Evolutionary conservation across 1,140 invertebrate genomes (phyloP), one percentile per base, ranked within the genome.

Genomic region (Aphaenogaster floridana): DNA sequence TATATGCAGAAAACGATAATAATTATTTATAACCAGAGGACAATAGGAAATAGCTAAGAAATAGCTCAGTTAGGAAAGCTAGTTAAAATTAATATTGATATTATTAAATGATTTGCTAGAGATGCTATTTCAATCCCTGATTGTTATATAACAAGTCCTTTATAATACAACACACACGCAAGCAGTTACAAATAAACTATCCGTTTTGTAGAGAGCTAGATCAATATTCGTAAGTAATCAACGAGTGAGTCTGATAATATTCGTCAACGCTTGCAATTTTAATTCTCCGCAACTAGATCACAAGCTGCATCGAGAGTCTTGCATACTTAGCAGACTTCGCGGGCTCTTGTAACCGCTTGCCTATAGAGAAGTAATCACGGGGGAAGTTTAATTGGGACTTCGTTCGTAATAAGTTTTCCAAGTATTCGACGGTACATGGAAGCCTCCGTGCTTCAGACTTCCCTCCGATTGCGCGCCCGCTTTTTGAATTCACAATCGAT

Each of bases 401-500:
- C 54, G 80, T 84, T 63, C 69, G 80, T 76, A 84, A 84, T 84
- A 84, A 84, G 69, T 84, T 84, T 76, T 76, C 69, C 28, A 84
- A 84, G 54, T 84, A 84, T 84, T 84, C 69, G 54, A 50, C 54
- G 69, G 80, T 84, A 84, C 69, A 61, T 76, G 68, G 52, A 39
- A 74, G 54, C 69, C 54, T 28, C n/a, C 42, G 54, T 61, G 69
- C 80, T 48, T 84, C 42, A 76, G 45, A 50, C 69, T 84, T n/a
- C 69, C 80, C 69, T 84, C 68, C 69, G 80, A 84, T 84, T 84
- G 80, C 80, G 69, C 69, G 80, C 34, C 34, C 80, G 80, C 80
- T 84, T 84, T 84, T 84, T 84, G 80, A 84, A 84, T 84, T 84
- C 80, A 84, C 80, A 84, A 84, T 84, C 80, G 80, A 84, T 84